phyloP scores from a whole-genome alignment of 2,797 vertebrate genomes.

The Psittacula derbiana region DNA sequence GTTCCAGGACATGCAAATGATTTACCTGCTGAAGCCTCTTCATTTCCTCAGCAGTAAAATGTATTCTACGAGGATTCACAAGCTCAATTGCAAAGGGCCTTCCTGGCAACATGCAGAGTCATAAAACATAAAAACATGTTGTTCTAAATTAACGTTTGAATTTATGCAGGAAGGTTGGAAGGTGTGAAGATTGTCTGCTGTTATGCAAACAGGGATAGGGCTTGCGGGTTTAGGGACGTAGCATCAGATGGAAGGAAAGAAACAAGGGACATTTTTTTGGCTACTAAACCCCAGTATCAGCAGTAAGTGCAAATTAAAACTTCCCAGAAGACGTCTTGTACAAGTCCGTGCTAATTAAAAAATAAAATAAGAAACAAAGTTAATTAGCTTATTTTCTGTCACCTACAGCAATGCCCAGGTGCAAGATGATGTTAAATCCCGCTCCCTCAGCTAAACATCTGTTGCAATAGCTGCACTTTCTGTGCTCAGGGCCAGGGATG shows the following conservation, averaged over 20 bases:
- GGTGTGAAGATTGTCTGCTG: conserved; percentile 54
- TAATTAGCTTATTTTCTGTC: conserved; percentile 67
- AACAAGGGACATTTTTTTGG: conserved; percentile 37
- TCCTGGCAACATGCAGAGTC: conserved; percentile 77
- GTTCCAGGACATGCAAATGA: neutral
- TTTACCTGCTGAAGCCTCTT: conserved; percentile 92
- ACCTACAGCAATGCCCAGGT: conserved; percentile 66
- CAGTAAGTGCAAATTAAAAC: conserved; percentile 53
- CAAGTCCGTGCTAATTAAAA: conserved; percentile 69
- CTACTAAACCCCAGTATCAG: conserved; percentile 42
- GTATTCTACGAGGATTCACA: conserved; percentile 88
- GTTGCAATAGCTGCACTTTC: conserved; percentile 47
- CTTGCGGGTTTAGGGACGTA: conserved; percentile 24
- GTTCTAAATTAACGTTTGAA: conserved; percentile 52
- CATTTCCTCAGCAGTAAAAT: conserved; percentile 80
- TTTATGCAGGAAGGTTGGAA: conserved; percentile 38
- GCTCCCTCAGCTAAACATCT: conserved; percentile 48
- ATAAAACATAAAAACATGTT: conserved; percentile 60
- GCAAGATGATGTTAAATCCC: conserved; percentile 44
- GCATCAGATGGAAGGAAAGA: conserved; percentile 57
- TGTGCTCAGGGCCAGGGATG: conserved; percentile 22
- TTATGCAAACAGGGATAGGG: conserved; percentile 20
- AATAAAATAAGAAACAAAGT: conserved; percentile 61
- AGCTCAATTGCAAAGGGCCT: conserved; percentile 95
- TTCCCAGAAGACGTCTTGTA: conserved; percentile 62